Evolutionary conservation across 2,888 invertebrate genomes (phyloP), one percentile per base, ranked within the genome.

Genomic region (Mythimna impura): DNA sequence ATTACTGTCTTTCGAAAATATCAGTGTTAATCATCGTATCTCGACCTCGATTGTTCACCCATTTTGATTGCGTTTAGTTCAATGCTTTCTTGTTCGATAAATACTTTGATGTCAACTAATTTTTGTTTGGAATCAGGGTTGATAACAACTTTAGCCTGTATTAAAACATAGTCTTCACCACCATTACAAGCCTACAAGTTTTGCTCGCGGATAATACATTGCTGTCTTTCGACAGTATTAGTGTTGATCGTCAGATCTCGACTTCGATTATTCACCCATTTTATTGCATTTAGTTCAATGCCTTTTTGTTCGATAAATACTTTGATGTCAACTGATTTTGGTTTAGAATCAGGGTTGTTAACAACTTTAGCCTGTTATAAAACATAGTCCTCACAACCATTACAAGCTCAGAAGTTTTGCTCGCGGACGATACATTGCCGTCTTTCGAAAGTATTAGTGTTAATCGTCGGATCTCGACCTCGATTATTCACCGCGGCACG

Each of bases 401-500:
- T 64, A 75, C 76, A 78, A 75, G 74, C 66, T 73, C 75, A 69
- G n/a, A 76, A 69, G 76, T 78, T 83, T 63, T 25, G 60, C 57
- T 69, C 68, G 34, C 78, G 54, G 58, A 58, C 82, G 82, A 86
- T 87, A 86, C 86, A 88, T 86, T 75, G 87, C 78, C 73, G 87
- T 87, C 88, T 87, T 85, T 81, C 82, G 78, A 87, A 89, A 88
- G 90, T 89, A 89, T 91, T 91, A 89, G 84, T 88, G 90, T 89
- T 90, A 90, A 91, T 90, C 89, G 88, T 85, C 83, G 78, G 78
- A 78, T 73, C 73, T 77, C 81, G 77, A 86, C 86, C 88, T 87
- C 92, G 89, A 89, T 92, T 91, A 92, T 91, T 91, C 90, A 91
- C 88, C 89, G 89, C 86, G 85, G 88, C 90, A 90, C 90, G 88